Evolutionary conservation across 2,888 invertebrate species (phyloP), one percentile per base, ranked within the genome.

Genomic region (Mythimna loreyi): DNA sequence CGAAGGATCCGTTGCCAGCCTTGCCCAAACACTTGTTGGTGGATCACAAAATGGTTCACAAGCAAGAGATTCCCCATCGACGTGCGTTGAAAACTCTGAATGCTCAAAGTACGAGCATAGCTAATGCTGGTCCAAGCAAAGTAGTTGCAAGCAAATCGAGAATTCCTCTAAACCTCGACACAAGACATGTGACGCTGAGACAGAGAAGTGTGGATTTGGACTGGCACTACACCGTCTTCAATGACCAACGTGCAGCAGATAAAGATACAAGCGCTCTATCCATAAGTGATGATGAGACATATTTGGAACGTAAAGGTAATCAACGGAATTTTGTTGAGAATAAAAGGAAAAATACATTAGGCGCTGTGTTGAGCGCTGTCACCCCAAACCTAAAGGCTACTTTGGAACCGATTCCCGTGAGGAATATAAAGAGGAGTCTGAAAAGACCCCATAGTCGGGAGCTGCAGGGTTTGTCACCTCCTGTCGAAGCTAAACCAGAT

Each of bases 361-460:
- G 71, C 2, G 84, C 84, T 11, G 58, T 66, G 3, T 72, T 73
- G 23, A 80, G 75, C 3, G 81, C 83, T 4, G 82, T 85, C 0
- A 94, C 94, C 16, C 93, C 93, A 0, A 75, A 78, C 6, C 40
- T 85, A 1, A 87, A 86, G 50, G 78, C 67, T 40, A 68, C 61
- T 43, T 75, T 91, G 49, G 90, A 92, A 65, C 83, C 86, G 1
- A 89, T 75, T 57, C 85, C 87, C 49, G 81, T 93, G 0, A 94
- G 79, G 59, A 94, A 95, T 84, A 89, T 94, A 33, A 95, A 95
- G 77, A 91, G 87, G 49, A 95, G 94, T 84, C 79, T 94, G 1
- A 94, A 91, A 68, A 88, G 94, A 61, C 94, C 94, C 0, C 93
- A 93, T 53, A 95, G 95, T 75, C 86, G 92, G 25, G 95, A 94